These are phyloP conservation scores for Frankliniella intonsa DNA, from an alignment of 2,888 invertebrate genomes.

Conservation along the genomic window DNA sequence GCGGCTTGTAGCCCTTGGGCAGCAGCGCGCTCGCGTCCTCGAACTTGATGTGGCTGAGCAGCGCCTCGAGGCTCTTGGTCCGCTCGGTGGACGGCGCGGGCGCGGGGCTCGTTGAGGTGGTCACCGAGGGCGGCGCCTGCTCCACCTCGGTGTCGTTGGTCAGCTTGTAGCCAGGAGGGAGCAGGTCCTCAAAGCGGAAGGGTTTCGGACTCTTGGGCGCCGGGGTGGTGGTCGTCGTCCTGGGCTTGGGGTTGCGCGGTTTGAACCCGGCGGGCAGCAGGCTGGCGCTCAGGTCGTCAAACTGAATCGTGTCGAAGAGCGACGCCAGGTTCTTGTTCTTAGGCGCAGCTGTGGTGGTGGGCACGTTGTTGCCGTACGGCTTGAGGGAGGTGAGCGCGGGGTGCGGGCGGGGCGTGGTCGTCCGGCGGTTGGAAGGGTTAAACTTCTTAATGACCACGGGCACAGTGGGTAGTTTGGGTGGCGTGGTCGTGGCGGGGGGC, in stretches of 20 bases:
- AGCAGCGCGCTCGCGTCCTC: conserved; percentile 58
- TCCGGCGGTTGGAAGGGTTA: conserved; percentile 27
- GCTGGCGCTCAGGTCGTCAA: conserved; percentile 46
- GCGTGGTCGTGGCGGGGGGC: conserved; percentile 37
- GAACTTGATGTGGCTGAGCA: conserved; percentile 50
- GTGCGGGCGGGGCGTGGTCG: conserved; percentile 36
- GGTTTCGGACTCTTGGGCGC: conserved; percentile 28
- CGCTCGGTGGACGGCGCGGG: background rate
- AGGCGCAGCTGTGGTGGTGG: conserved; percentile 38
- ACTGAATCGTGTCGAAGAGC: conserved; percentile 41
- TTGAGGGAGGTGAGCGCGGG: conserved; percentile 33
- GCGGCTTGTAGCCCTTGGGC: conserved; percentile 62
- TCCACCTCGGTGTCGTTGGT: conserved; percentile 8
- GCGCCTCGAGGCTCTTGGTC: conserved; percentile 31
- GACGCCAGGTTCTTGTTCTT: conserved; percentile 38
- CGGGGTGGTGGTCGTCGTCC: conserved; percentile 38
- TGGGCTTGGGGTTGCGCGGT: conserved; percentile 39
- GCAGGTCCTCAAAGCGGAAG: conserved; percentile 31
- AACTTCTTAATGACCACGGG: conserved; percentile 37
- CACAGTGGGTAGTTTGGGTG: background rate
- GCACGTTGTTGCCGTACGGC: conserved; percentile 31
- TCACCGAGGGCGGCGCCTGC: background rate
- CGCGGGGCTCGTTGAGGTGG: conserved; percentile 35
- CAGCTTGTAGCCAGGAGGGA: conserved; percentile 33
- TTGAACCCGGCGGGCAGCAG: conserved; percentile 60